Base-by-base conservation (phyloP, 2,888 invertebrate species). In the Perizoma flavofasciatum region DNA sequence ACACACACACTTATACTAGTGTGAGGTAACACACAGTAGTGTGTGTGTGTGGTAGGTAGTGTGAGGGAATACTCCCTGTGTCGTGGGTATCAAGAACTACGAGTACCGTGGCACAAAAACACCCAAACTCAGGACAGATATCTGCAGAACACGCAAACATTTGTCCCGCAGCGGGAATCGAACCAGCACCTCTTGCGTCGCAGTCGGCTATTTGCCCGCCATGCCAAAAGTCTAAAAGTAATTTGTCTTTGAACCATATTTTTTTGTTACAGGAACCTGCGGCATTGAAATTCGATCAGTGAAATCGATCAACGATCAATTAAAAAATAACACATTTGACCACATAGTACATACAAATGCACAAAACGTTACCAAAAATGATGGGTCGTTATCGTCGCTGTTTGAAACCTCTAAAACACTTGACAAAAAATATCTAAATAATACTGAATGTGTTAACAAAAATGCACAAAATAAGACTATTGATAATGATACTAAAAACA, bases 391-490 rank as follows among this genome's bases (percentile, higher is more conserved):
- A 41, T 4, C 39, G 7, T 7, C 39, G 7, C n/a, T 10, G 41
- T 10, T 10, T 39, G 39, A 39, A 39, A 39, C 39, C 7, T 7
- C 41, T 10, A 6, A 41, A 41, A 10, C 3, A 9, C n/a, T 40
- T 9, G 40, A 9, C 9, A 4, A 9, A 6, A 22, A 41, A 41
- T 0, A 10, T 40, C 34, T 10, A 8, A 46, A 22, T 10, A 6
- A 53, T 32, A 11, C 5, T 40, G n/a, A 49, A 40, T 49, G 32
- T 6, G 5, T 7, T 41, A 50, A n/a, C 5, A 22, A 53, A 47
- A 40, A 53, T 33, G 7, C 44, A 39, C 32, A 44, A 40, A 32
- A 9, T 10, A 48, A 10, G 0, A 41, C 41, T n/a, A 9, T 39
- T 39, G 39, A 9, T 22, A 22, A 22, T 10, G 10, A n/a, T 39